These are phyloP conservation scores for Lucilia sericata DNA, from an alignment of 1,140 invertebrate species.

Conservation along the genomic window DNA sequence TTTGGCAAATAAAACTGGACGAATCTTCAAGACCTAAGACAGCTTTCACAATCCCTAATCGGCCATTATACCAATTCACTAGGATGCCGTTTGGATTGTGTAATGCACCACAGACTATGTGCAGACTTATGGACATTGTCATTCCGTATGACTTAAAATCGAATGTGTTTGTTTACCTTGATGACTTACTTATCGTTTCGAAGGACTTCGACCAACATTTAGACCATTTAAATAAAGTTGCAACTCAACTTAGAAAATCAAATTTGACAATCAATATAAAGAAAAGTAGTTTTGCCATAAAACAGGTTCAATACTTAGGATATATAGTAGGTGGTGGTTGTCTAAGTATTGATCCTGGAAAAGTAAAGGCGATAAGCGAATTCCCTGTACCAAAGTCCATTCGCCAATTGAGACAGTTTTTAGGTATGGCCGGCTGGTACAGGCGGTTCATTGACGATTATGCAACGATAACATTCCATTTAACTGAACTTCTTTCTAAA, in stretches of 20 bases:
- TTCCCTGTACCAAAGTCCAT: slow-evolving; percentile 30
- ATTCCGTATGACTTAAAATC: too few relatives aligned
- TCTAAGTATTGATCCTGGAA: slow-evolving; percentile 47
- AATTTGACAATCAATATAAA: too few relatives aligned
- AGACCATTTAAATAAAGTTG: too few relatives aligned
- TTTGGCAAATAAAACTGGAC: not conserved
- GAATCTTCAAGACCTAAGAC: not conserved
- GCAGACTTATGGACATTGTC: too few relatives aligned
- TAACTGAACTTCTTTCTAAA: not conserved
- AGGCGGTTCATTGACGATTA: slow-evolving; percentile 57
- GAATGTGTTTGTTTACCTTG: too few relatives aligned
- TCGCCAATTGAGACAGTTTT: not conserved
- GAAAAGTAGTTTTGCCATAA: too few relatives aligned
- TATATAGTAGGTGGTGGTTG: slow-evolving; percentile 50
- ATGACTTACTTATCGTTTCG: too few relatives aligned
- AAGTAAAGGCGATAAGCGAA: slow-evolving; percentile 14
- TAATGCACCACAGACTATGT: not conserved
- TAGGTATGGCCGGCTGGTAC: slow-evolving; percentile 37
- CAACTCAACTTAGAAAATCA: too few relatives aligned
- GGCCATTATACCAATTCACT: not conserved
- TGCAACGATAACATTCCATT: not conserved
- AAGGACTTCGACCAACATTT: too few relatives aligned
- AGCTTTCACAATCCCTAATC: not conserved
- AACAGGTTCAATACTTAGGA: too few relatives aligned
- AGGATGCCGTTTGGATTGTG: slow-evolving; percentile 16